Percentiles rank a stretch among this genome's conserved stretches.
These are phyloP conservation scores for Nomada fabriciana DNA, from an alignment of 2,888 invertebrate genomes.

Conservation along the genomic window DNA sequence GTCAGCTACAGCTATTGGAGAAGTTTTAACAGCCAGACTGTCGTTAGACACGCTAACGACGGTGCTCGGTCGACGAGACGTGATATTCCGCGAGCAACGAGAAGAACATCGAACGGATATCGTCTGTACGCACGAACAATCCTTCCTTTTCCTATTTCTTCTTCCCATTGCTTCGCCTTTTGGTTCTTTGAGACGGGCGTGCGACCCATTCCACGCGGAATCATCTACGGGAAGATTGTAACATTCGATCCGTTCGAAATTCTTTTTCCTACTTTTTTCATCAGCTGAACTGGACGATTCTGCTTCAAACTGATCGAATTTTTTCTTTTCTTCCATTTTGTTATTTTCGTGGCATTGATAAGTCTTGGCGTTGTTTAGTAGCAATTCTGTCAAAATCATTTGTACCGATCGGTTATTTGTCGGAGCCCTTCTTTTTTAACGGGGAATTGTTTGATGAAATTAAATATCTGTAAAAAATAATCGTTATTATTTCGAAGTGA, in stretches of 20 bases:
- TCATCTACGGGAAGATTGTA: neutral
- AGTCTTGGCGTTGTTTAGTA: too few relatives aligned
- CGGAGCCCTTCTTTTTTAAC: too few relatives aligned
- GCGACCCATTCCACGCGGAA: neutral
- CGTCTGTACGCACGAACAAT: constrained; percentile 42
- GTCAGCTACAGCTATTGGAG: constrained; percentile 59
- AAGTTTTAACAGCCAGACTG: constrained; percentile 72
- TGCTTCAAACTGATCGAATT: neutral
- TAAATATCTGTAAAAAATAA: too few relatives aligned
- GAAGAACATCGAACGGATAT: constrained; percentile 42
- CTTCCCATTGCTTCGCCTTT: neutral
- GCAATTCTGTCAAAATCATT: too few relatives aligned
- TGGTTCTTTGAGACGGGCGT: neutral
- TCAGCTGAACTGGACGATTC: neutral
- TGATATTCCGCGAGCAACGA: constrained; percentile 34
- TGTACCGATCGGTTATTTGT: too few relatives aligned
- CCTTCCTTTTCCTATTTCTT: neutral
- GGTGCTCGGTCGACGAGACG: constrained; percentile 17
- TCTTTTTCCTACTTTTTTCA: neutral
- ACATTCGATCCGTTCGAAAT: neutral
- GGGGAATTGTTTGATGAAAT: too few relatives aligned
- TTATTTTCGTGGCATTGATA: too few relatives aligned
- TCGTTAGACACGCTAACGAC: constrained; percentile 78
- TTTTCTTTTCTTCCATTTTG: too few relatives aligned
- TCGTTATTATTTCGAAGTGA: too few relatives aligned